phyloP scores from a whole-genome alignment of 2,113 vertebrate species.

The Pygoscelis antarcticus region DNA sequence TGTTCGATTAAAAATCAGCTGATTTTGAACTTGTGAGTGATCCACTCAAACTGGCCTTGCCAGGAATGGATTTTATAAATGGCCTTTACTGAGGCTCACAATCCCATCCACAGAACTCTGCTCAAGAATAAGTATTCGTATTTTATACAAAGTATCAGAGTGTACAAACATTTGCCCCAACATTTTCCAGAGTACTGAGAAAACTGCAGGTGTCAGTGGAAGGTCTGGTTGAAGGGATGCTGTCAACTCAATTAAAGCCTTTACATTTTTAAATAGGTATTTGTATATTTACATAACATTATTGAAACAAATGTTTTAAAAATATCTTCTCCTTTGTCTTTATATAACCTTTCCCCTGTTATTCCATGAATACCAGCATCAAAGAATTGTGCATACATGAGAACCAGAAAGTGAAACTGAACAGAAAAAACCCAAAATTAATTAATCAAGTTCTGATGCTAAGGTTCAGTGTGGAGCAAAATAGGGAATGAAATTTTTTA shows the following conservation, averaged over 20 bases:
- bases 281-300: neutral
- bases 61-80: neutral
- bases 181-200: neutral
- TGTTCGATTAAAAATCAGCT: neutral
- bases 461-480: neutral
- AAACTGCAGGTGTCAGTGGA: neutral
- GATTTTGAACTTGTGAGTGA: neutral
- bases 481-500: neutral
- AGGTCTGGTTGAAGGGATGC: neutral
- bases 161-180: neutral
- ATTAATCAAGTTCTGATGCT: neutral
- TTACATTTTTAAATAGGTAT: neutral
- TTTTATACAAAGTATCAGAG: neutral
- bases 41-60: neutral
- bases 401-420: neutral
- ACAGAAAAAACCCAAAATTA: neutral
- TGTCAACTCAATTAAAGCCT: neutral
- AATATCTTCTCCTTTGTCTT: neutral
- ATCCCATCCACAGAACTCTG: neutral
- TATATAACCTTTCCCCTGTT: neutral
- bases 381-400: neutral
- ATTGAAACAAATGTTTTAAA: neutral
- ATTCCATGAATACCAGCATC: neutral
- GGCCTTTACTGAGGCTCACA: neutral
- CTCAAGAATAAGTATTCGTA: neutral